These are phyloP conservation scores for Leistus spinibarbis DNA, from an alignment of 2,888 invertebrate genomes.

Conservation along the genomic window DNA sequence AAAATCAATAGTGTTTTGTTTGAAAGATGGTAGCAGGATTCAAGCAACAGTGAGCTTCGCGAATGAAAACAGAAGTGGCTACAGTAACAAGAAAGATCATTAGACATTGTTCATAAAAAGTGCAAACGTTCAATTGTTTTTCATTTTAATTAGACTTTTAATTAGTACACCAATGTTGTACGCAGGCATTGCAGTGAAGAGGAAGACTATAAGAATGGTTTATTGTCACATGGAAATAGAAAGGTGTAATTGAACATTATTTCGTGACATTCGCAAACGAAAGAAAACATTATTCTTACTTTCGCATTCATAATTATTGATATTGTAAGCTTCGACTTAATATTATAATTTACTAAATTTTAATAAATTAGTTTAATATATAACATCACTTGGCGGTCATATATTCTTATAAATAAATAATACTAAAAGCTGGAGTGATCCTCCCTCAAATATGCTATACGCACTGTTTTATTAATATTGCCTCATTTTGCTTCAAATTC, in stretches of 20 bases:
- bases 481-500: too few species aligned
- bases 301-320: neutral
- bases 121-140: slow-evolving; percentile 13
- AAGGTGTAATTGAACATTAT: neutral
- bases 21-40: neutral
- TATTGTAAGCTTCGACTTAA: neutral
- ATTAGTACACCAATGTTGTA: neutral
- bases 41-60: slow-evolving; percentile 13
- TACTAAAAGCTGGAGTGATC: too few species aligned
- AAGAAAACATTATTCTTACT: neutral
- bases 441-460: too few species aligned
- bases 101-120: slow-evolving; percentile 1
- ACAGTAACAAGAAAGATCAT: slow-evolving; percentile 22
- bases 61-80: neutral
- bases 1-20: slow-evolving; percentile 34
- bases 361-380: too few species aligned
- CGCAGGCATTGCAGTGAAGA: neutral
- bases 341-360: too few species aligned
- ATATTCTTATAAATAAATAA: too few species aligned
- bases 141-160: slow-evolving; percentile 6
- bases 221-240: slow-evolving; percentile 23
- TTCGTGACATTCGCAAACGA: neutral
- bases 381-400: too few species aligned
- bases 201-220: slow-evolving; percentile 13
- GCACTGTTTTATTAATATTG: too few species aligned